Percentiles rank a stretch among this genome's conserved stretches.
Conservation (phyloP, 2,797 vertebrate species). For the Chrysolophus pictus region DNA sequence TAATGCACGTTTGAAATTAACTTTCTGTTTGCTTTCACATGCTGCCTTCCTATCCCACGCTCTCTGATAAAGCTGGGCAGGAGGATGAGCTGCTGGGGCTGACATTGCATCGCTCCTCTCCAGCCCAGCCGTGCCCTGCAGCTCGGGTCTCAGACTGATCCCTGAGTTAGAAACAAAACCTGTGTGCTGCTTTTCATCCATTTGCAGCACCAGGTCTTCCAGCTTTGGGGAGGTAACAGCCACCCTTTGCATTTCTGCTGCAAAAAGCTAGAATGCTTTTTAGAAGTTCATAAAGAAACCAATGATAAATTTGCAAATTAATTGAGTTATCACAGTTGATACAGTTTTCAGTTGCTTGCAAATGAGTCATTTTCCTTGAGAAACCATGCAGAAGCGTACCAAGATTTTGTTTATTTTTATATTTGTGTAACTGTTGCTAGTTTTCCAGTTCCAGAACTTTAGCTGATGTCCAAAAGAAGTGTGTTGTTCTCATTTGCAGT, state of each 20-base stretch:
- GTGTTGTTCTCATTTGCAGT: accelerated
- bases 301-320: neutral
- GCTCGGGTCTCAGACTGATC: neutral
- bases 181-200: neutral
- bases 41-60: too few relatives aligned
- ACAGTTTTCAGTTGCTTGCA: neutral
- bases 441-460: neutral
- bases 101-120: too few relatives aligned
- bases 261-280: neutral
- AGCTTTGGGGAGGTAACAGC: neutral
- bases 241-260: neutral
- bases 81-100: neutral
- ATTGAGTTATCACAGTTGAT: neutral
- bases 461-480: neutral
- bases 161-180: neutral
- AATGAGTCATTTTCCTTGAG: neutral
- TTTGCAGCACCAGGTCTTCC: neutral
- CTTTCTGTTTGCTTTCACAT: neutral
- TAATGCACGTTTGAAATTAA: too few relatives aligned
- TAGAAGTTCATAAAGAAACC: neutral
- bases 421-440: neutral
- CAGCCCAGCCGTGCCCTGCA: neutral
- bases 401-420: neutral
- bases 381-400: neutral
- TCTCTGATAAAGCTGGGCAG: neutral